Conservation (phyloP, 2,113 vertebrate genomes). For the Neomonachus schauinslandi region DNA sequence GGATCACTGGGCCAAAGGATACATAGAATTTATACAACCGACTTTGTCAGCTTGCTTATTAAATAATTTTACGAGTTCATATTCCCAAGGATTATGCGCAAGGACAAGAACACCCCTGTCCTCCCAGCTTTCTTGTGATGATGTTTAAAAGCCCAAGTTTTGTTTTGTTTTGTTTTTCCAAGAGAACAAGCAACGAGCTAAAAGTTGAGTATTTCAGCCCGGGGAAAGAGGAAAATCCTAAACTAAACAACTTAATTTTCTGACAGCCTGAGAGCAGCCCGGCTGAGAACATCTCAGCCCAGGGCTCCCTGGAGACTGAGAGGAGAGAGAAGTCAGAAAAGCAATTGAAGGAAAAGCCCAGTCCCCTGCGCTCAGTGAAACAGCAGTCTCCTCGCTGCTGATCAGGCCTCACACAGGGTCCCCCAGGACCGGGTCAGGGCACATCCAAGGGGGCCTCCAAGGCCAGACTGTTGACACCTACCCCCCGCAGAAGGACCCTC, state of each 20-base stretch:
- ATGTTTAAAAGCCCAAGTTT: not conserved
- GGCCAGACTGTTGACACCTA: too few species aligned
- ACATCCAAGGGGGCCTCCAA: not conserved
- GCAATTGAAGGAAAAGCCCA: rapidly evolving
- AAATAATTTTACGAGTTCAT: not conserved
- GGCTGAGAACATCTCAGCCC: not conserved
- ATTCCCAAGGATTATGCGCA: not conserved
- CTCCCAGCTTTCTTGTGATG: not conserved
- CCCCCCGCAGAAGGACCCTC: not conserved
- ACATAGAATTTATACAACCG: not conserved
- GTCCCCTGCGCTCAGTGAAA: too few species aligned
- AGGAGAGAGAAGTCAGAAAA: not conserved
- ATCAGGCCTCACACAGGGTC: not conserved
- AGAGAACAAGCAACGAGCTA: not conserved
- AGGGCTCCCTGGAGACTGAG: not conserved
- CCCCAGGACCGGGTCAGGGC: not conserved
- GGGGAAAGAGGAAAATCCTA: not conserved
- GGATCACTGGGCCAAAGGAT: not conserved
- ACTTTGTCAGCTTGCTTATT: not conserved
- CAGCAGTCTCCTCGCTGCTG: rapidly evolving
- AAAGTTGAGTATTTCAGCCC: not conserved
- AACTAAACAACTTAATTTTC: not conserved
- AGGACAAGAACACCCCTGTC: not conserved
- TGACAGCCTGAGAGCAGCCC: not conserved
- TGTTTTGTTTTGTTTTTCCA: not conserved